Base-by-base conservation (phyloP, 2,888 invertebrate genomes). In the Noctua comes region DNA sequence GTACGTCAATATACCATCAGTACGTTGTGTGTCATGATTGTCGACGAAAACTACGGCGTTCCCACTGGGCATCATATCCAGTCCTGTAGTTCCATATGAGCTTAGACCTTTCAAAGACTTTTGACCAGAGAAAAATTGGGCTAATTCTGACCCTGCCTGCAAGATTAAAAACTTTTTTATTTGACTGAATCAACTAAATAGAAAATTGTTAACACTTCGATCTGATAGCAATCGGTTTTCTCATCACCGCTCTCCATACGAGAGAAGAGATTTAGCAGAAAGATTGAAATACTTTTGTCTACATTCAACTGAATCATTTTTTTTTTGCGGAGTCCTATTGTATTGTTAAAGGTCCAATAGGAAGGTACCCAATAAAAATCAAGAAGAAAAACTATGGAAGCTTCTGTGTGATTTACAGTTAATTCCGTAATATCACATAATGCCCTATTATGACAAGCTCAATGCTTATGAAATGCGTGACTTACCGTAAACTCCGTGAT, bases 21-120 rank as follows among this genome's bases (percentile, higher is more conserved):
- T 97, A 74, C 99, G 97, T 92, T 99, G 99, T 76, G 98, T 98
- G 91, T 99, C 99, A 89, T 99, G 99, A 93, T 99, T 99, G 91
- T 99, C 99, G 36, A 99, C 97, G 90, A 99, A 99, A 13, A 98
- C 97, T 0, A 99, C 89, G 0, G 98, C 98, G 73, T 97, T 97
- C 0, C 94, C 93, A 2, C 97, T 97, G 0, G 97, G 97, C 16
- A 98, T 89, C 72, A 98, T 88, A 24, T 92, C 94, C 95, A 96
- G 95, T 24, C 84, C 90, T 76, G 94, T 92, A 31, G 46, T 40
- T 18, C 97, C 97, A 95, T 96, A 96, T 7, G 92, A 91, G 1
- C 90, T 91, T 71, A 97, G 90, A 91, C 94, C 97, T 85, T 97
- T 97, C 70, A 98, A 91, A 0, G 97, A 92, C 84, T 98, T 97